Conservation (phyloP, 2,888 invertebrate species). For the Meliscaeva auricollis region DNA sequence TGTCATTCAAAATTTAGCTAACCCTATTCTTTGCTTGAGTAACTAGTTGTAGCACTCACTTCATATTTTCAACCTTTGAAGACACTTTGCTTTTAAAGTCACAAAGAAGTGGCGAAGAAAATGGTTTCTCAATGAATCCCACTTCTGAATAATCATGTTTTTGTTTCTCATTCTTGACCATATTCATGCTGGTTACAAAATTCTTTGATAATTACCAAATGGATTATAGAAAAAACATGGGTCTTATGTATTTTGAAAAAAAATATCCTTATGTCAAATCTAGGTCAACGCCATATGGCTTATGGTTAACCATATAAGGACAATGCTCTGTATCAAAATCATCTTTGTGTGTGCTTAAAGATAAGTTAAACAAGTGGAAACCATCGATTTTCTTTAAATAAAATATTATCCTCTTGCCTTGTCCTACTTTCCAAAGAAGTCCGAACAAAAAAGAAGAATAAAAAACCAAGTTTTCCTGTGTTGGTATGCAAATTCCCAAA, state of each 20-base stretch:
- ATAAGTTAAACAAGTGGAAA: constrained; percentile 45
- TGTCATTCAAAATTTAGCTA: no score
- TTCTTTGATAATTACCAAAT: neutral
- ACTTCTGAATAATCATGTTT: no score
- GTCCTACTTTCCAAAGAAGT: constrained; percentile 35
- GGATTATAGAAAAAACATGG: neutral
- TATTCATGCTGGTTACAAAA: no score
- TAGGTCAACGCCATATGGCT: neutral
- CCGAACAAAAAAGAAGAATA: constrained; percentile 6
- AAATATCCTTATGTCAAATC: neutral
- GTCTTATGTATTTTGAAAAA: neutral
- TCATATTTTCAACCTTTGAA: no score
- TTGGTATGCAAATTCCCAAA: constrained; percentile 57
- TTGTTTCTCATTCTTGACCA: no score
- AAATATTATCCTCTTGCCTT: constrained; percentile 39
- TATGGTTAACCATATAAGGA: neutral
- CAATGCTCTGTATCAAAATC: constrained; percentile 21
- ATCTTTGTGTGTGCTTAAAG: constrained; percentile 43
- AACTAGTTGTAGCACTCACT: no score
- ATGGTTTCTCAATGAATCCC: no score
- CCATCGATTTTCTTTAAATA: constrained; percentile 41
- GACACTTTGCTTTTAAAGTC: no score
- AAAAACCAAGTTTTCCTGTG: constrained; percentile 21
- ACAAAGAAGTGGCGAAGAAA: no score
- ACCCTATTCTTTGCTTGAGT: no score